These are phyloP conservation scores for Leuciscus idus DNA, from an alignment of 2,113 vertebrate genomes.

Conservation along the genomic window DNA sequence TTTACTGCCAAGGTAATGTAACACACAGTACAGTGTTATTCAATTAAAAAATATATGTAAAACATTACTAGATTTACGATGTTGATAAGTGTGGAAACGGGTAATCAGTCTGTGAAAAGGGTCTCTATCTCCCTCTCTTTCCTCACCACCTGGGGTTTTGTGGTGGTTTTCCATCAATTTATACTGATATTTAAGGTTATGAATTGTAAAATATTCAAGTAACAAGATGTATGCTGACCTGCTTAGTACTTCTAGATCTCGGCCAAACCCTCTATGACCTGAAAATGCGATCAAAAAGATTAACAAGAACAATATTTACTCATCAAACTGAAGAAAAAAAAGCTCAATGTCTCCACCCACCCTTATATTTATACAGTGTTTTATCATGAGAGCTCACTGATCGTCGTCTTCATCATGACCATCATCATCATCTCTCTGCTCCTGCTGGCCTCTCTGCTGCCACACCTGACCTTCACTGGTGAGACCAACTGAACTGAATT, in stretches of 20 bases:
- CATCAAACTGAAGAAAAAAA: neutral
- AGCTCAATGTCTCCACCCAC: neutral
- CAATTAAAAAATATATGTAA: too few species aligned
- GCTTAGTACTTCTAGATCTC: neutral
- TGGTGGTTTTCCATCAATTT: neutral
- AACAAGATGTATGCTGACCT: neutral
- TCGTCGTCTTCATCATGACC: constrained; percentile 3
- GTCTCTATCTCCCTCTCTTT: too few species aligned
- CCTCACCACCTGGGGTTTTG: neutral
- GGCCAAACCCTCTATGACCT: neutral
- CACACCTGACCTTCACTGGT: neutral
- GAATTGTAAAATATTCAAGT: neutral
- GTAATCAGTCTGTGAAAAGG: too few species aligned
- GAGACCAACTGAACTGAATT: neutral
- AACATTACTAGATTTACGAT: too few species aligned
- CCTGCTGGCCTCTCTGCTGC: constrained; percentile 16
- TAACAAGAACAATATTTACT: neutral
- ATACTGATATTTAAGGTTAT: neutral
- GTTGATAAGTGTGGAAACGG: too few species aligned
- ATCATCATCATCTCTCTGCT: neutral
- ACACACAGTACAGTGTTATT: too few species aligned
- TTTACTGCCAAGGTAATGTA: too few species aligned
- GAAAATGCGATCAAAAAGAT: too few species aligned
- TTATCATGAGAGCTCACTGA: neutral
- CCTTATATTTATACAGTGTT: neutral